Base-by-base conservation (phyloP, 2,888 invertebrate genomes). In the Drosophila incognita region DNA sequence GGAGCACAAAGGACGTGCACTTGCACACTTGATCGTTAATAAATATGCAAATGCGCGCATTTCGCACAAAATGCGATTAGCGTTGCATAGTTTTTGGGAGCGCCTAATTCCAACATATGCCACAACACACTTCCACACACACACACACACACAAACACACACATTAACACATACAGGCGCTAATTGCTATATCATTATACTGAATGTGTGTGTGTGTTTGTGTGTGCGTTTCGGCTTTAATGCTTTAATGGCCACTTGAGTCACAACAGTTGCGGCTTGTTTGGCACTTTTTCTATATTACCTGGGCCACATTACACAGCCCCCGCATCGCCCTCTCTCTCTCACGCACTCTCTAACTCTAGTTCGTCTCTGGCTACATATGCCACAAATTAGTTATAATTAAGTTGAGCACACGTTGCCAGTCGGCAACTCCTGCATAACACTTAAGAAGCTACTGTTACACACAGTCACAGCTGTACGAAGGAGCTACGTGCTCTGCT, bases 341-440 rank as follows among this genome's bases (percentile, higher is more conserved):
- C 15, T 4, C 29, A 4, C 2, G 0, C 13, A 40, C 10, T 29
- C 11, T 15, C 18, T 11, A 18, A 13, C 38, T n/a, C 21, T 29
- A 40, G 18, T 11, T 51, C 21, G 57, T 57, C 42, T 57, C 21
- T 57, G 42, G 59, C 58, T 64, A 82, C 85, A 85, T 87, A 85
- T 87, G 85, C 87, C 83, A 57, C 88, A 85, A 85, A 85, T 85
- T 85, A 87, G 85, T 87, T 86, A 87, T 87, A 86, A 86, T 86
- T 86, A 87, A 86, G 85, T 86, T 83, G 76, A 76, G 87, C 83
- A 81, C 83, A 86, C 79, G 83, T 76, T 78, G 74, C 75, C 75
- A 68, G 70, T 67, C 77, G 61, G 53, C 65, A 49, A 64, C 69
- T 71, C 56, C 69, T 75, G 83, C 75, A 74, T 73, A 82, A 81